A percentile compares a stretch with the other conserved stretches of the same genome.
phyloP scores from a whole-genome alignment of 2,113 vertebrate genomes.

The Holacanthus passer region DNA sequence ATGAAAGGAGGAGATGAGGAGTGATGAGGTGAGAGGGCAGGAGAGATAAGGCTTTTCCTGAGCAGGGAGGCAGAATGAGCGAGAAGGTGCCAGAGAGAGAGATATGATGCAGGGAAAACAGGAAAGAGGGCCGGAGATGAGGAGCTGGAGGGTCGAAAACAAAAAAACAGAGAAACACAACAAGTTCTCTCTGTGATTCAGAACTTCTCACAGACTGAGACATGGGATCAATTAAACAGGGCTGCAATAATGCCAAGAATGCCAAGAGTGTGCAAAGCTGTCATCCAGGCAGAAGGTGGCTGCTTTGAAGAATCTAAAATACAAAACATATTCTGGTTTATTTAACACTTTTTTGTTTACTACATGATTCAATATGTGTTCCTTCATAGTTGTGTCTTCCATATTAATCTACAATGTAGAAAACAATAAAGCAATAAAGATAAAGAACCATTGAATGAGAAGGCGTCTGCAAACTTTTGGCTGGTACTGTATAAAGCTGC shows the following conservation, averaged over 20 bases:
- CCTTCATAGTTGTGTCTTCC: too few relatives aligned
- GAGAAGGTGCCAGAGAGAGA: slow-evolving; percentile 8
- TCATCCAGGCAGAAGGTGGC: too few relatives aligned
- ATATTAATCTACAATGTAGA: too few relatives aligned
- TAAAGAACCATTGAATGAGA: too few relatives aligned
- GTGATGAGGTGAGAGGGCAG: slow-evolving; percentile 58
- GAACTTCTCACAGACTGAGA: neutral
- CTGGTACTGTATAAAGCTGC: neutral
- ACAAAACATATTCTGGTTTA: too few relatives aligned
- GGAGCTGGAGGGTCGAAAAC: neutral
- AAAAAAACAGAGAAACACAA: neutral
- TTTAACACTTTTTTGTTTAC: too few relatives aligned
- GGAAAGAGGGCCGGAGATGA: slow-evolving; percentile 15
- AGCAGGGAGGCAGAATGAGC: slow-evolving; percentile 44
- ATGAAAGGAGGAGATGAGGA: slow-evolving; percentile 52
- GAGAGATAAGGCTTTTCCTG: slow-evolving; percentile 34
- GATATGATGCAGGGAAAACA: slow-evolving; percentile 7
- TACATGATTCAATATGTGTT: too few relatives aligned
- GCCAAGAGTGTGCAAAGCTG: too few relatives aligned
- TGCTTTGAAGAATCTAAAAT: too few relatives aligned
- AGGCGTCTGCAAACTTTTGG: too few relatives aligned
- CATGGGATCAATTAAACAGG: neutral
- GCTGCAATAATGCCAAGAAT: neutral
- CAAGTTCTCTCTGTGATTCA: neutral
- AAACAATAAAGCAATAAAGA: too few relatives aligned